Evolutionary conservation across 1,140 invertebrate species (phyloP), one percentile per base, ranked within the genome.

Genomic region (Pseudachorutes palmiensis): DNA sequence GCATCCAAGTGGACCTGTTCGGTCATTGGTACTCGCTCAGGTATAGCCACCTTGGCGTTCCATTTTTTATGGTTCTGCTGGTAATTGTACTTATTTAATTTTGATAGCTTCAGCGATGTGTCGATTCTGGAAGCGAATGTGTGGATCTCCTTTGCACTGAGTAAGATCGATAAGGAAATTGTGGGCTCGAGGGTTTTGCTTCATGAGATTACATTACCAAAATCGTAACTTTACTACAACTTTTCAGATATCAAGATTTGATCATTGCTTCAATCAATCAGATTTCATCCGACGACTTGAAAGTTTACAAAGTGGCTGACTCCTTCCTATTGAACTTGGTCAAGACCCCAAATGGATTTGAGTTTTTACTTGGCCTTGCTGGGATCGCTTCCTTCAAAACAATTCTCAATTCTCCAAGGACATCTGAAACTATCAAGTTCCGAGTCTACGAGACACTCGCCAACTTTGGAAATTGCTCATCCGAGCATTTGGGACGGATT

Each of bases 371-470:
- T 19, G 65, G 65, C 1, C 60, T 57, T 9, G 41, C 60, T 31
- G 68, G 70, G 33, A 55, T 71, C 1, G 63, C 59, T 1, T 61
- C 70, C 3, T 69, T 71, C 30, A 65, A 66, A 32, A 65, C 36
- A 26, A 63, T 64, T 22, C 28, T 68, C 1, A 55, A 28, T 33
- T 19, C 45, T 5, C 32, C 55, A n/a, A 16, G 32, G 1, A 48
- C 30, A 12, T 57, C 9, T 0, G 64, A 58, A 2, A 22, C 63
- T 0, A 48, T 72, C 1, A 70, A 67, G 45, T 74, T 70, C 55
- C 62, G 72, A 19, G 51, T 74, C 2, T 71, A 68, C 30, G 72
- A 74, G 57, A 70, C 70, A 2, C 57, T 74, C 9, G 55, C 66
- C 22, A 29, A 61, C n/a, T 48, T 71, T 55, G 49, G 59, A 2